Evolutionary conservation across 2,797 vertebrate species (phyloP).

Genomic region (Amniataba percoides): DNA sequence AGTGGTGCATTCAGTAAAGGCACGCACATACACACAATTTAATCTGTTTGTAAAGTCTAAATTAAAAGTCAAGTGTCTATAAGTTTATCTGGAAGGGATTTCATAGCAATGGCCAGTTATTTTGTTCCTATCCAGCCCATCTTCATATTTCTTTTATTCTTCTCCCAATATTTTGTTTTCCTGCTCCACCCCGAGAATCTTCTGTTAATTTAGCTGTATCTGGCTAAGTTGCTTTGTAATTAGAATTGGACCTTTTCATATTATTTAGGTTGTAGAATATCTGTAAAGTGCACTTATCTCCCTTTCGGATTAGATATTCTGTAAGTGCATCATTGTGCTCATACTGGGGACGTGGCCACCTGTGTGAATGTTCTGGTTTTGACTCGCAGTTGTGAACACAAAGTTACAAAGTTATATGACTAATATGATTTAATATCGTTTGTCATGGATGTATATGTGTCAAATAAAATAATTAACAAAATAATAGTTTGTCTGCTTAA

Average conservation of each 20-base stretch:
- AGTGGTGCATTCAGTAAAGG: not conserved
- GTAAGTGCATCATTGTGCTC: conserved; percentile 32
- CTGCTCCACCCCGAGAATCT: not conserved
- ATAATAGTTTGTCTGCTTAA: not conserved
- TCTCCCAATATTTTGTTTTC: not conserved
- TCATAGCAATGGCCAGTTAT: not conserved
- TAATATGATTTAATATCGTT: conserved; percentile 45
- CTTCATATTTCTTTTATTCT: not conserved
- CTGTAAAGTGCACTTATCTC: conserved; percentile 79
- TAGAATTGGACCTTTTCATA: conserved; percentile 16
- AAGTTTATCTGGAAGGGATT: not conserved
- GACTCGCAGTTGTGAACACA: conserved; percentile 30
- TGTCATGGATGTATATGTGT: conserved; percentile 53
- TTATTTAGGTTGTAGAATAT: conserved; percentile 55
- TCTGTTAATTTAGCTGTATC: not conserved
- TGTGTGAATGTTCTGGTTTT: conserved; percentile 23
- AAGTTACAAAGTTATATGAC: conserved; percentile 22
- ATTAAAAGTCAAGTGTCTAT: not conserved
- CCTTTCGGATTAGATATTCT: conserved; percentile 55
- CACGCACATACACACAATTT: not conserved
- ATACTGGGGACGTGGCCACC: conserved; percentile 15
- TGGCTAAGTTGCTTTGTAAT: not conserved
- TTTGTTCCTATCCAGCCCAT: not conserved
- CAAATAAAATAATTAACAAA: conserved; percentile 60
- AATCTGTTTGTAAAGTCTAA: not conserved